These are phyloP conservation scores for Ganaspis brasiliensis DNA, from an alignment of 2,888 invertebrate genomes.

Conservation along the genomic window DNA sequence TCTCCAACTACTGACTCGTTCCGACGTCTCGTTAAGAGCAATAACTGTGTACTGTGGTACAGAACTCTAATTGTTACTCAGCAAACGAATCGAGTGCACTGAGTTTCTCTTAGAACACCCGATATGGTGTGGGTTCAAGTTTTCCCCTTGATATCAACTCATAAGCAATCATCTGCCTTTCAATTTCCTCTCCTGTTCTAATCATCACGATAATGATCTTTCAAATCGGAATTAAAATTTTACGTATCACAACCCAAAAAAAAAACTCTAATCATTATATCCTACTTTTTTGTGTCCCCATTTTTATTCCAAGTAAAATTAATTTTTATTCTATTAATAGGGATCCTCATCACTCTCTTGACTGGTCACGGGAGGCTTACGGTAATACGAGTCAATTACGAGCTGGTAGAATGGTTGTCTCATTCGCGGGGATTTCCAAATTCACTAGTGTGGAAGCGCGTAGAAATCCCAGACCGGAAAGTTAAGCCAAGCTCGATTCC, in stretches of 20 bases:
- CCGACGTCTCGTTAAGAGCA: constrained; percentile 67
- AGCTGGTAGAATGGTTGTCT: constrained; percentile 21
- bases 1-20: constrained; percentile 54
- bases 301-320: neutral
- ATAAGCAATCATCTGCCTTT: constrained; percentile 22
- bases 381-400: constrained; percentile 35
- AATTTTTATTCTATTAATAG: no score
- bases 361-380: neutral
- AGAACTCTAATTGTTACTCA: constrained; percentile 71
- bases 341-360: neutral
- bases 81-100: constrained; percentile 66
- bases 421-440: constrained; percentile 60
- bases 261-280: no score
- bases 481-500: constrained; percentile 62
- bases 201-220: neutral
- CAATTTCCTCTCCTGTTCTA: constrained; percentile 12
- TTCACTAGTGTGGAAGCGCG: constrained; percentile 62
- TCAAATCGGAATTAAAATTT: no score
- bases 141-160: constrained; percentile 11
- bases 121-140: constrained; percentile 26
- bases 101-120: constrained; percentile 11
- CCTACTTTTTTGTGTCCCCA: no score
- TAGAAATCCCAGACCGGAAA: constrained; percentile 65
- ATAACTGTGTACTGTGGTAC: constrained; percentile 67
- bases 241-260: no score